Evolutionary conservation across 1,140 invertebrate species (phyloP), one percentile per base, ranked within the genome.

Genomic region (Brachionus paranguensis): DNA sequence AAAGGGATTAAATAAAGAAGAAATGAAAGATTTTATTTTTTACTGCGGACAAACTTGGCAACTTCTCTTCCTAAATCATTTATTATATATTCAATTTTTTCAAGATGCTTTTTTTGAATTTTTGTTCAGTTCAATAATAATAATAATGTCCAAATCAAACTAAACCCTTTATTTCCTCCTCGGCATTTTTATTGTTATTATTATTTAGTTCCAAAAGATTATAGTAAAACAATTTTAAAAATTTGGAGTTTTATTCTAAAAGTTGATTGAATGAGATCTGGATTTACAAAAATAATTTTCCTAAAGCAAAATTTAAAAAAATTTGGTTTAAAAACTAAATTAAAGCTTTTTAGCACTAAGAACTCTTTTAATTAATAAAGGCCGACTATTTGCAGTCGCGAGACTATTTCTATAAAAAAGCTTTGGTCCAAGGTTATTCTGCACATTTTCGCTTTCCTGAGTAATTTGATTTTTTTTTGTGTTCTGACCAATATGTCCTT

Each of bases 351-450:
- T 76, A 27, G 47, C 72, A 76, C 72, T 76, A 27, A 47, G 43
- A 53, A 76, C 72, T 76, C 72, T 47, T 50, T 76, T 76, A 27
- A 50, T 47, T 14, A 76, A 29, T 14, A 76, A 24, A 20, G 72
- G 72, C 1, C 27, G 43, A 27, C 72, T 76, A 50, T 76, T 76
- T 6, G 72, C 72, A 12, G 72, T 76, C 3, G 45, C 72, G 2
- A 76, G 27, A n/a, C 72, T 76, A 50, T 50, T 76, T 47, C 47
- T 76, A 50, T 27, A 76, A 76, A 76, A 76, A 24, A 76, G 12
- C 43, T 47, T 47, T 27, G 20, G 27, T 24, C 20, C 24, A 74
- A 10, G 43, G 20, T 41, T 74, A 8, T 24, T 45, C 12, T 74
- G 33, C 0, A 14, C 27, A 3, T 29, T 76, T 37, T 50, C 43